phyloP scores from a whole-genome alignment of 1,140 invertebrate species.

The Bombus waltoni region DNA sequence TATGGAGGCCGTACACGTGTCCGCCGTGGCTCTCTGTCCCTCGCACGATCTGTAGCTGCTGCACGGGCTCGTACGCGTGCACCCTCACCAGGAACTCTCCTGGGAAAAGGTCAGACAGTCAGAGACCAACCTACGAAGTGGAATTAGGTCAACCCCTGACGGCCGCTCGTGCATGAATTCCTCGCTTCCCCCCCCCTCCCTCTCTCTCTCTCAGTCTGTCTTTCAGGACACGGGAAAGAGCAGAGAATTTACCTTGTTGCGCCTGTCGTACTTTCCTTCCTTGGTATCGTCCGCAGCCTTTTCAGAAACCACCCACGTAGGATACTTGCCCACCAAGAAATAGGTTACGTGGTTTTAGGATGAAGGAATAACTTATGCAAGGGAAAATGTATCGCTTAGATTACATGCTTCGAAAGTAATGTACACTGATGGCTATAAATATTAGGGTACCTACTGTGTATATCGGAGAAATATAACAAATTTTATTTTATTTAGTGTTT shows the following conservation, averaged over 20 bases:
- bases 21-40: neutral
- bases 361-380: neutral
- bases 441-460: no score
- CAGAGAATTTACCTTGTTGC: conserved; percentile 32
- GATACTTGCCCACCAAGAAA: neutral
- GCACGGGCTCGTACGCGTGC: conserved; percentile 13
- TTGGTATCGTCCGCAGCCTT: neutral
- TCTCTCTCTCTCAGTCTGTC: neutral
- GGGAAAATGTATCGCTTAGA: neutral
- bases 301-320: neutral
- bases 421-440: no score
- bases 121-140: conserved; percentile 67
- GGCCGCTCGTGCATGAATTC: conserved; percentile 45
- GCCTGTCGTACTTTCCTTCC: neutral
- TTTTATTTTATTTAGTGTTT: no score
- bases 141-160: conserved; percentile 74
- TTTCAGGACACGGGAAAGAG: conserved; percentile 11
- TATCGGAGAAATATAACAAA: no score
- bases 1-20: neutral
- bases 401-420: no score
- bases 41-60: conserved; percentile 18
- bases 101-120: conserved; percentile 74
- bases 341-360: neutral
- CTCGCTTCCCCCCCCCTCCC: neutral
- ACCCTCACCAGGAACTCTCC: conserved; percentile 57